Evolutionary conservation across 2,797 vertebrate genomes (phyloP), one percentile per base, ranked within the genome.

Genomic region (Onychomys leucogaster): DNA sequence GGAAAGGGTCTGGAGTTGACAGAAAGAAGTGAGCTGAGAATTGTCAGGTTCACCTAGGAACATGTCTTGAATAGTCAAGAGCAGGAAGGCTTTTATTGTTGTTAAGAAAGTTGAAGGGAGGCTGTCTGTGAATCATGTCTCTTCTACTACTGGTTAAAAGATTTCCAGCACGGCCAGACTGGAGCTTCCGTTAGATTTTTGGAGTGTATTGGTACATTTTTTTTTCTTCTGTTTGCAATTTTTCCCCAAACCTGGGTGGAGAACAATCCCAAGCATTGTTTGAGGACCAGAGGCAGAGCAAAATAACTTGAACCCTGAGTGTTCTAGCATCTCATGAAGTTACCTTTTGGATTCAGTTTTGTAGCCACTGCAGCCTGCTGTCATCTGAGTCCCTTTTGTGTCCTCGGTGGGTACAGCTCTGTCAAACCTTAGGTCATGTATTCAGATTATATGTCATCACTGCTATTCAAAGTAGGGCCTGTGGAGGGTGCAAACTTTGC

Each of bases 11-110:
- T 90, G 25, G 89, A 91, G 52, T 55, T 88, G 69, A 94, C 77
- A 91, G 86, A 81, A 95, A 89, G 93, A 91, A 63, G 23, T 89
- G 82, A 80, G 10, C 71, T 25, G 17, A 75, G 67, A 71, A 52
- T 69, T 16, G 46, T 86, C 78, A 59, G 41, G 67, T 95, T 88
- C 37, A 37, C 76, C 52, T 75, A 21, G 69, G 34, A 65, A 41
- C 37, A n/a, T 86, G 83, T 92, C 14, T 34, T 34, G 23, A 91
- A 52, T 61, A 87, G 41, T 9, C 25, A 16, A 67, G 90, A 82
- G 13, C 43, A 65, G 87, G 59, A 63, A 85, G 73, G 77, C 16
- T n/a, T 61, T 46, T 84, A 61, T 65, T 84, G 82, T 65, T 49
- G 6, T n/a, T 90, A 34, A 59, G 77, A 59, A 49, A 89, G 63